phyloP scores from a whole-genome alignment of 2,888 invertebrate species.

The Spodoptera exigua region DNA sequence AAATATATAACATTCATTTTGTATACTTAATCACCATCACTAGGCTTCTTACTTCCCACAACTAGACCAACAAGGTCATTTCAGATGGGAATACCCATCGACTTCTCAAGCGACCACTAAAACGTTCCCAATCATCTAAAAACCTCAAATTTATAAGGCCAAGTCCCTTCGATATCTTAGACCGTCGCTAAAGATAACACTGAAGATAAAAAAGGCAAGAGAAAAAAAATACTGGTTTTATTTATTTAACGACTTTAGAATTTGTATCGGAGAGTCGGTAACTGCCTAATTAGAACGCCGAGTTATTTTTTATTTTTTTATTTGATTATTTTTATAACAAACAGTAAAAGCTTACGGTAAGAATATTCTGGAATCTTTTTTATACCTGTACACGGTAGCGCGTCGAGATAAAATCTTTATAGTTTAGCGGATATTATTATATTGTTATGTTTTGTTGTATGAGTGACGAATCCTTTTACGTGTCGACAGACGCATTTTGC shows the following conservation, averaged over 20 bases:
- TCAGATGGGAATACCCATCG: neutral
- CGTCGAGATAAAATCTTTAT: constrained; percentile 53
- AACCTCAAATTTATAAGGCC: constrained; percentile 38
- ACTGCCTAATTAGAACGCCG: constrained; percentile 66
- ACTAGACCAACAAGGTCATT: neutral
- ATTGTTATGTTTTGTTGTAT: constrained; percentile 31
- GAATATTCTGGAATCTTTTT: constrained; percentile 40
- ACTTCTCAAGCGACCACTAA: neutral
- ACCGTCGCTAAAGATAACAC: constrained; percentile 47
- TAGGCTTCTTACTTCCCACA: too few relatives aligned
- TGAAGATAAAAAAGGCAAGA: constrained; percentile 16
- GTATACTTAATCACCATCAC: too few relatives aligned
- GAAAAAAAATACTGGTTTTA: constrained; percentile 33
- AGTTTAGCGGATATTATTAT: constrained; percentile 37
- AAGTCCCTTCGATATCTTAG: constrained; percentile 45
- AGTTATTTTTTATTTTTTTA: constrained; percentile 58
- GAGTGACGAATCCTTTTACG: too few relatives aligned
- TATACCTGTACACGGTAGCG: constrained; percentile 55
- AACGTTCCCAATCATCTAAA: constrained; percentile 25
- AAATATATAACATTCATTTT: too few relatives aligned
- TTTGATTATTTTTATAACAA: constrained; percentile 48
- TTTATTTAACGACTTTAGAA: constrained; percentile 63
- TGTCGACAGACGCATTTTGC: constrained; percentile 6
- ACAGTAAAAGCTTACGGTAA: constrained; percentile 59
- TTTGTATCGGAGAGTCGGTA: constrained; percentile 66